Evolutionary conservation across 1,140 invertebrate species (phyloP), one percentile per base, ranked within the genome.

Genomic region (Drosophila neocordata): DNA sequence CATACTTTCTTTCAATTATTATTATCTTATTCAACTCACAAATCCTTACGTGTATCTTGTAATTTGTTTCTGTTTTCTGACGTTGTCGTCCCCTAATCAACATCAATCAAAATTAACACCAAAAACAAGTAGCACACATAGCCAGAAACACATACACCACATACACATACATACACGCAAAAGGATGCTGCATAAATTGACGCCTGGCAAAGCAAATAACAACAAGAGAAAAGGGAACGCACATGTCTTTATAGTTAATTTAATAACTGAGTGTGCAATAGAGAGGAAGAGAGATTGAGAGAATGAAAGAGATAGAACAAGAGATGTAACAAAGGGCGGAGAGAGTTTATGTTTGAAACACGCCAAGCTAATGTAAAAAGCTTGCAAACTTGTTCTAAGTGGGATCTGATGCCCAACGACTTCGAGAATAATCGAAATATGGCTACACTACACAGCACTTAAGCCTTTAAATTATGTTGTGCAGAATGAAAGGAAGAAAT

Each of bases 141-240:
- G n/a, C n/a, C n/a, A n/a, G n/a, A n/a, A n/a, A n/a, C n/a, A 60
- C 48, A 57, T 24, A 24, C 38, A 56, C n/a, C 1, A 57, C n/a
- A 11, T 18, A 31, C 13, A 35, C 4, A 22, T 31, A 31, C 5
- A 31, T 31, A 31, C 4, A 5, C 27, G 27, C 20, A 13, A 61
- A 48, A 22, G 52, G 55, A 68, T 44, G 44, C 35, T 68, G 59
- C 52, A 72, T 67, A 75, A 67, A 68, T 72, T 72, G 38, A 34
- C 31, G 20, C 24, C 31, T 57, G 55, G 8, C n/a, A 12, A 15
- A 41, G 22, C 34, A 24, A 13, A 53, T 22, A 48, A 53, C 55
- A 55, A 64, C 60, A 69, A 62, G 53, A 37, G 51, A 69, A 57
- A 38, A 61, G 53, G 22, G 12, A 18, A 55, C 34, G 37, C 68